Evolutionary conservation across 2,888 invertebrate species (phyloP).

Genomic region (Rhamnusium bicolor): DNA sequence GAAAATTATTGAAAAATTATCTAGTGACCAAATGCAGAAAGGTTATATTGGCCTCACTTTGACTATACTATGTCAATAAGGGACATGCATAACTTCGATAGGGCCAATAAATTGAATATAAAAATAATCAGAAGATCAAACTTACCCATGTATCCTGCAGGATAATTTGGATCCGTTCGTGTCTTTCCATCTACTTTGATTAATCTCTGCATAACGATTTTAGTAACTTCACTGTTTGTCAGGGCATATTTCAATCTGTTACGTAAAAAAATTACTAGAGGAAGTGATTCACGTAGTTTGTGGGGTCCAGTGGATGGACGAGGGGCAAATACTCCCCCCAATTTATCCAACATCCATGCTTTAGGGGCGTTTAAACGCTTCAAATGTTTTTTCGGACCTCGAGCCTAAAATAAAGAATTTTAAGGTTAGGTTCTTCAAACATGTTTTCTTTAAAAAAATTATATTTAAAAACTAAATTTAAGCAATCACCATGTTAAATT

Average conservation of each 20-base stretch:
- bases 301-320: conserved; percentile 98
- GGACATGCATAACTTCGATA: conserved; percentile 68
- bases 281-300: conserved; percentile 96
- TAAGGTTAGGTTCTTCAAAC: conserved; percentile 25
- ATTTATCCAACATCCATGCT: conserved; percentile 99
- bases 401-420: conserved; percentile 78
- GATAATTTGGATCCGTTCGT: conserved; percentile 97
- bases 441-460: conserved; percentile 8
- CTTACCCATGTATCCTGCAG: conserved; percentile 99
- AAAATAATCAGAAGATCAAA: no score
- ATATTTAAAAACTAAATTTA: neutral
- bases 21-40: conserved; percentile 71
- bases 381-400: conserved; percentile 99
- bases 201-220: conserved; percentile 97
- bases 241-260: conserved; percentile 99
- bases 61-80: conserved; percentile 64
- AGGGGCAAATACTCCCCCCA: conserved; percentile 98
- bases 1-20: conserved; percentile 59
- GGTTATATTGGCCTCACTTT: conserved; percentile 71
- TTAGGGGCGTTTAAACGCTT: conserved; percentile 99
- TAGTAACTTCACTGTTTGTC: conserved; percentile 96
- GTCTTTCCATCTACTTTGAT: conserved; percentile 99
- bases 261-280: conserved; percentile 95
- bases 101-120: conserved; percentile 58
- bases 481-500: conserved; percentile 14